Base-by-base conservation (phyloP, 2,888 invertebrate species). In the Cylloceria caligata region DNA sequence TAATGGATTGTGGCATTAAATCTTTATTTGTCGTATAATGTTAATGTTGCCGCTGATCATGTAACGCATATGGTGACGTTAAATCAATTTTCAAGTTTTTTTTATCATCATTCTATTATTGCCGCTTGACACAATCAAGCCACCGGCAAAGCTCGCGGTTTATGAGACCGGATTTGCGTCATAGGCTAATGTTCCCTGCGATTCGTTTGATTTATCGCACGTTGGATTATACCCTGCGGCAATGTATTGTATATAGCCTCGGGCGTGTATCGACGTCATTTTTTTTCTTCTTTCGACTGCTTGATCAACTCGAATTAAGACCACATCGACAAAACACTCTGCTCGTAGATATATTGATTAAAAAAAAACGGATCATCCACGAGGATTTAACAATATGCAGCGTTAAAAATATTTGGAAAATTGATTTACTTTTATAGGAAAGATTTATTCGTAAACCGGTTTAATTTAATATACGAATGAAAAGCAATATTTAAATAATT, bases 111-210 rank as follows among this genome's bases (percentile, higher is more conserved):
- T 57, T 30, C 39, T n/a, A 24, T 57, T 65, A 47, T 19, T 27
- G 3, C 16, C 36, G 55, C 9, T 52, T 49, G 55, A 55, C 47
- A 80, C 39, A 16, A 65, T 71, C 55, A 16, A 68, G 39, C 68
- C n/a, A 62, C 34, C 27, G 24, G 42, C 57, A 24, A 27, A 74
- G 47, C 45, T 39, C 9, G 21, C 19, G 55, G 64, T 75, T 80
- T 57, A 75, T 62, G 75, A 71, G 69, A 80, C 47, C 71, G 47
- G 69, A 39, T 65, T 80, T 71, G 65, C 80, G 69, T 71, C 65
- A 71, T 64, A 39, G 80, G 45, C 55, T 80, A 75, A 71, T 64
- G 55, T 64, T 55, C 39, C 62, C 13, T 5, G 55, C 69, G 64
- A 65, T 64, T 71, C 57, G n/a, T 34, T 64, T 52, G 69, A 75